phyloP scores from a whole-genome alignment of 2,113 vertebrate genomes.

The Tylochromis polylepis region DNA sequence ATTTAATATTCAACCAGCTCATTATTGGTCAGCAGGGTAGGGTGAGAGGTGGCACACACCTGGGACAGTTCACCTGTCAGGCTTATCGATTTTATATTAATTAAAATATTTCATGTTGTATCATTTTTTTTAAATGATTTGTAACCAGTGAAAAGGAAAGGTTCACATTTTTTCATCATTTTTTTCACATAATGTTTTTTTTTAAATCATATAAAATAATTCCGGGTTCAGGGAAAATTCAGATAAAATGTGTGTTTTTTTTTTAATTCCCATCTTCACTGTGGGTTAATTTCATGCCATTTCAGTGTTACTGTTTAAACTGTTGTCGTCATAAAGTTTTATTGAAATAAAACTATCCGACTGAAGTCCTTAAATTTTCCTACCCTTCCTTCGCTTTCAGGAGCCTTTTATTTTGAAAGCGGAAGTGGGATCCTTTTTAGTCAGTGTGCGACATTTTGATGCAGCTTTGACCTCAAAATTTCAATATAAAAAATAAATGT shows the following conservation, averaged over 20 bases:
- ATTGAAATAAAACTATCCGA: neutral
- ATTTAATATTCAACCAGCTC: too few species aligned
- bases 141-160: neutral
- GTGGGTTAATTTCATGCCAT: neutral
- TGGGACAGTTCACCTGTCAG: too few species aligned
- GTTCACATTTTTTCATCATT: neutral
- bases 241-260: neutral
- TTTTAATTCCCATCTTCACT: neutral
- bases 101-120: too few species aligned
- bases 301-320: neutral
- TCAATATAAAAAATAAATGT: neutral
- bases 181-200: neutral
- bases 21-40: too few species aligned
- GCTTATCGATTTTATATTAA: too few species aligned
- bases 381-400: neutral
- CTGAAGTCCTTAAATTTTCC: neutral
- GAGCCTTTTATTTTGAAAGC: neutral
- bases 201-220: neutral
- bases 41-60: too few species aligned
- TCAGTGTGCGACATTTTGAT: neutral
- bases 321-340: neutral
- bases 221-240: neutral
- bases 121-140: neutral
- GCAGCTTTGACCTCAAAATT: accelerated
- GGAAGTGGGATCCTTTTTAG: neutral